A percentile compares a stretch with the other conserved stretches of the same genome.
phyloP scores from a whole-genome alignment of 1,140 invertebrate species.

The Caenorhabditis inopinata region DNA sequence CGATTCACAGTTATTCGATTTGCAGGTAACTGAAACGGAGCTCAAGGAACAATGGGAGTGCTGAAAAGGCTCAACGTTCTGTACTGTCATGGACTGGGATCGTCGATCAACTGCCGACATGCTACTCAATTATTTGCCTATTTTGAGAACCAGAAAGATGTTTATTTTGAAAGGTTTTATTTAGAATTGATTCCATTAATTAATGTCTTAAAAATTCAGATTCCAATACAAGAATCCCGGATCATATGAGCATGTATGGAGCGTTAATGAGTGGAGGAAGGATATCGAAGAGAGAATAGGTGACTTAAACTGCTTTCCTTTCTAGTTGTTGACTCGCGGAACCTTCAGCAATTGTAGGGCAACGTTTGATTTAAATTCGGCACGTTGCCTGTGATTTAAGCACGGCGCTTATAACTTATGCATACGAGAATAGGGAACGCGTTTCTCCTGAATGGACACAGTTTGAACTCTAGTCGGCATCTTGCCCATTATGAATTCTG shows the following conservation, averaged over 20 bases:
- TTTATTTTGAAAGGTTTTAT: neutral
- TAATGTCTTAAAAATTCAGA: neutral
- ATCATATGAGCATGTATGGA: neutral
- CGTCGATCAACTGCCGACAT: neutral
- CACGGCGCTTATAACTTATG: too few species aligned
- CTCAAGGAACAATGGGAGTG: neutral
- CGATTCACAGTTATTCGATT: too few species aligned
- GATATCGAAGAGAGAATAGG: conserved; percentile 9
- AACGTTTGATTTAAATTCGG: too few species aligned
- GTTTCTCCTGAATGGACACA: too few species aligned
- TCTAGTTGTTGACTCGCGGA: too few species aligned
- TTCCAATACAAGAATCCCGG: neutral
- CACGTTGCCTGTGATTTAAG: too few species aligned
- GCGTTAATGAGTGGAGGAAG: neutral
- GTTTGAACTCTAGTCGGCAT: too few species aligned
- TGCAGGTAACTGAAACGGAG: neutral
- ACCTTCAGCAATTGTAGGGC: too few species aligned
- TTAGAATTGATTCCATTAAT: neutral
- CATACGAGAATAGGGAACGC: too few species aligned
- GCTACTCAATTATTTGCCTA: neutral
- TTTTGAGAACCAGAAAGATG: neutral
- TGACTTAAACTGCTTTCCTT: neutral
- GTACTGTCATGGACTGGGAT: neutral
- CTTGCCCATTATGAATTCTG: too few species aligned
- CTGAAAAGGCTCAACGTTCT: neutral